A percentile compares a stretch with the other conserved stretches of the same genome.
These are phyloP conservation scores for Balanococcus diminutus DNA, from an alignment of 2,888 invertebrate species.

Conservation along the genomic window DNA sequence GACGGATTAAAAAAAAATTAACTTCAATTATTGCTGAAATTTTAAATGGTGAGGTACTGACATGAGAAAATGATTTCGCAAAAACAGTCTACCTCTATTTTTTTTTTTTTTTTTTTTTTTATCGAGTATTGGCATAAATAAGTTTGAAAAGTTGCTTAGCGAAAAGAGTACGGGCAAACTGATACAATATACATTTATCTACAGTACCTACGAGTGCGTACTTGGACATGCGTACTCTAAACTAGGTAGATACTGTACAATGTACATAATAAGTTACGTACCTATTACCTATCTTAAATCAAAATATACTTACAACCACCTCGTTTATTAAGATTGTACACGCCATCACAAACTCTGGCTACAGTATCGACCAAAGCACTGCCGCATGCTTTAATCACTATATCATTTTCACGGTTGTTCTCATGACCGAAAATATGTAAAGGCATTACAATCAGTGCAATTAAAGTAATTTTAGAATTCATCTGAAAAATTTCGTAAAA, in stretches of 20 bases:
- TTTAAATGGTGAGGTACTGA: no score
- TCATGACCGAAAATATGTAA: neutral
- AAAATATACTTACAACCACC: neutral
- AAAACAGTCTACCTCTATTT: no score
- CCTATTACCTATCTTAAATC: no score
- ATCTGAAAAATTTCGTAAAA: neutral
- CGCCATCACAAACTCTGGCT: conserved; percentile 7
- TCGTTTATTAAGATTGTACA: neutral
- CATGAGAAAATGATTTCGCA: no score
- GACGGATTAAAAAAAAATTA: no score
- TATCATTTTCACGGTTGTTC: neutral
- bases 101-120: neutral
- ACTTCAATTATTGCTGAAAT: no score
- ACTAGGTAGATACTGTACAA: no score
- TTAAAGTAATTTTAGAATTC: neutral
- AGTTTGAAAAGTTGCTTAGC: neutral
- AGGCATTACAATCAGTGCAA: neutral
- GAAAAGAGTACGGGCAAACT: neutral
- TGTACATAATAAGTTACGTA: no score
- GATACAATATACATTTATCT: neutral
- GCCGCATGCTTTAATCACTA: neutral
- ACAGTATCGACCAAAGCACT: conserved; percentile 1
- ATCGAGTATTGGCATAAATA: neutral
- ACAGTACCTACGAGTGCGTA: no score
- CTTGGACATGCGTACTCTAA: no score